Conservation (phyloP, 2,888 invertebrate species). For the Dascillus cervinus region DNA sequence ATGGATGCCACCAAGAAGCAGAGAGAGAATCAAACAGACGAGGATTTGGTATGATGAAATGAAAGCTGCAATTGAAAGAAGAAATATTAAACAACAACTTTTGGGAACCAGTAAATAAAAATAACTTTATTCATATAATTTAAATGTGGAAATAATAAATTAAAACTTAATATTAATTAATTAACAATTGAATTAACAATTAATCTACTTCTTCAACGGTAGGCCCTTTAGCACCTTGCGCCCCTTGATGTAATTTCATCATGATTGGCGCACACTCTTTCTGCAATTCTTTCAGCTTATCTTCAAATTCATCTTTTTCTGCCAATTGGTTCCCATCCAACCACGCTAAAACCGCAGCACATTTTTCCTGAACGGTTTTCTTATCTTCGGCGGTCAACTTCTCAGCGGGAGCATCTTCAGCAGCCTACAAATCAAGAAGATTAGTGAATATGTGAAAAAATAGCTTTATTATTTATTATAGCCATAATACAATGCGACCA, state of each 20-base stretch:
- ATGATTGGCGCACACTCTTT: constrained; percentile 70
- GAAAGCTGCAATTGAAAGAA: too few relatives aligned
- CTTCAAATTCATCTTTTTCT: constrained; percentile 69
- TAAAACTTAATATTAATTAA: too few relatives aligned
- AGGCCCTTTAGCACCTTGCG: constrained; percentile 37
- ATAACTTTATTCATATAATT: too few relatives aligned
- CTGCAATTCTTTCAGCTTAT: constrained; percentile 68
- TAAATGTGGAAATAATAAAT: too few relatives aligned
- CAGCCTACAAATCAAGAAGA: constrained; percentile 45
- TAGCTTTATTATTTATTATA: too few relatives aligned
- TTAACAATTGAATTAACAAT: too few relatives aligned
- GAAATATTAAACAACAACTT: too few relatives aligned
- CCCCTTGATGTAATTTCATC: constrained; percentile 70
- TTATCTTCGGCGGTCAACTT: constrained; percentile 67
- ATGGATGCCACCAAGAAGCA: too few relatives aligned
- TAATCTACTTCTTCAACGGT: constrained; percentile 68
- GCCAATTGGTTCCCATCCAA: constrained; percentile 73
- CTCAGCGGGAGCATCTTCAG: constrained; percentile 55
- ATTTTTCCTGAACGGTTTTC: constrained; percentile 58
- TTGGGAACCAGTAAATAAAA: too few relatives aligned
- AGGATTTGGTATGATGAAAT: too few relatives aligned
- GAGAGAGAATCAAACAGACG: too few relatives aligned
- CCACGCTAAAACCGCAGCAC: constrained; percentile 67
- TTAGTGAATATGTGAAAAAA: constrained; percentile 11
- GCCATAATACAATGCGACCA: too few relatives aligned